phyloP scores from a whole-genome alignment of 2,888 invertebrate species.

The Rhingia rostrata region DNA sequence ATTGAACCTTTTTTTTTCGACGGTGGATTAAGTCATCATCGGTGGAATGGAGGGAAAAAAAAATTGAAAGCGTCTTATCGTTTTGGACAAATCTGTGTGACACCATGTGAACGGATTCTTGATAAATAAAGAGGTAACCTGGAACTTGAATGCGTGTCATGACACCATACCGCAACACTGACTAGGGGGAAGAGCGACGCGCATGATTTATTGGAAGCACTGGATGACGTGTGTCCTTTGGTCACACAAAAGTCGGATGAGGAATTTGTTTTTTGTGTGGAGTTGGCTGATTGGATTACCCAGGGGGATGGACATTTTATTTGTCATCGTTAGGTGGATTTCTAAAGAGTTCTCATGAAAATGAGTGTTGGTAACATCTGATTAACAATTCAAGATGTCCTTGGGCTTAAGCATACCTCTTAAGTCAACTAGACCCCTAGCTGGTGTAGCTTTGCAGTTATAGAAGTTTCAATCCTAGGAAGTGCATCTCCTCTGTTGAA shows the following conservation, averaged over 20 bases:
- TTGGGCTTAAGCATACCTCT: too few relatives aligned
- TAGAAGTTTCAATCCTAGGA: too few relatives aligned
- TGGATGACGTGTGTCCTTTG: slow-evolving; percentile 21
- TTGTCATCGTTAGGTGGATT: slow-evolving; percentile 38
- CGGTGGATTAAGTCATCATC: slow-evolving; percentile 63
- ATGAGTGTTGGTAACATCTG: too few relatives aligned
- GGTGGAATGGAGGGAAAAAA: slow-evolving; percentile 7
- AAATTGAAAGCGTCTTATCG: slow-evolving; percentile 45
- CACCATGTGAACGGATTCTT: slow-evolving; percentile 36
- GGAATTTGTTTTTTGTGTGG: slow-evolving; percentile 5
- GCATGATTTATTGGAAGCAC: slow-evolving; percentile 52
- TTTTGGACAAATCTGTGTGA: slow-evolving; percentile 53
- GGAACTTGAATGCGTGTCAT: slow-evolving; percentile 39
- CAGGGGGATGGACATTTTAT: slow-evolving; percentile 29
- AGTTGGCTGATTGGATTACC: neutral
- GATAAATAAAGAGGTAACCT: slow-evolving; percentile 57
- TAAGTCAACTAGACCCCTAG: too few relatives aligned
- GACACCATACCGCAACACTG: slow-evolving; percentile 10
- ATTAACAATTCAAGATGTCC: too few relatives aligned
- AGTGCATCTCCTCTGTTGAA: too few relatives aligned
- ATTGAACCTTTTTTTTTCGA: slow-evolving; percentile 31
- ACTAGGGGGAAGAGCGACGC: neutral
- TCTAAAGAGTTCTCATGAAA: neutral
- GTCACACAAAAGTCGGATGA: slow-evolving; percentile 2
- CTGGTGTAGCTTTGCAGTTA: too few relatives aligned